Evolutionary conservation across 2,888 invertebrate species (phyloP).

Genomic region (Trichopria drosophilae): DNA sequence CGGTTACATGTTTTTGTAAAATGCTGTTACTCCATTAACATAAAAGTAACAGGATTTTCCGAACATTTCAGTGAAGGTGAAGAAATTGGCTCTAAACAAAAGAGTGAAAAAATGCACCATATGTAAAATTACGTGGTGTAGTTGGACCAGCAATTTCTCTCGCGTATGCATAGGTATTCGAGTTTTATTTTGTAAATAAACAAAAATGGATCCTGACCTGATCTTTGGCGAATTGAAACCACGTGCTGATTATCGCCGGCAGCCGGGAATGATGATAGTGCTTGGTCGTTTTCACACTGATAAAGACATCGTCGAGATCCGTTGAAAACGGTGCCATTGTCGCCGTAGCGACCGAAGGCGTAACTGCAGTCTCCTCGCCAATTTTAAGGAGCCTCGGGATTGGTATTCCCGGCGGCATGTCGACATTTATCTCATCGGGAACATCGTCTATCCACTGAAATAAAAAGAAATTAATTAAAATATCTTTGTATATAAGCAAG

Average conservation of each 20-base stretch:
- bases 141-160: too few species aligned
- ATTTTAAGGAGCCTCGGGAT: slow-evolving; percentile 27
- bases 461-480: not conserved
- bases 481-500: not conserved
- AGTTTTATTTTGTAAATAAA: too few species aligned
- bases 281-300: slow-evolving; percentile 93
- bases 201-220: slow-evolving; percentile 64
- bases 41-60: too few species aligned
- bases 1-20: too few species aligned
- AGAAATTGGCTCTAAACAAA: too few species aligned
- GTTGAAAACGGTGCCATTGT: slow-evolving; percentile 67
- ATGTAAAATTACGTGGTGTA: too few species aligned
- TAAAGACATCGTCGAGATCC: slow-evolving; percentile 84
- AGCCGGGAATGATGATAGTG: slow-evolving; percentile 83
- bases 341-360: slow-evolving; percentile 56
- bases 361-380: slow-evolving; percentile 47
- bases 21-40: too few species aligned
- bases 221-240: slow-evolving; percentile 89
- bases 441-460: slow-evolving; percentile 44
- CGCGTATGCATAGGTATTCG: too few species aligned
- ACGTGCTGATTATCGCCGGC: slow-evolving; percentile 87
- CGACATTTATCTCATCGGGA: slow-evolving; percentile 36
- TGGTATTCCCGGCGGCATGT: slow-evolving; percentile 43
- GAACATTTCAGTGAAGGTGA: too few species aligned
- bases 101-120: too few species aligned